Conservation (phyloP, 2,797 vertebrate genomes). For the Tauraco hartlaubi region DNA sequence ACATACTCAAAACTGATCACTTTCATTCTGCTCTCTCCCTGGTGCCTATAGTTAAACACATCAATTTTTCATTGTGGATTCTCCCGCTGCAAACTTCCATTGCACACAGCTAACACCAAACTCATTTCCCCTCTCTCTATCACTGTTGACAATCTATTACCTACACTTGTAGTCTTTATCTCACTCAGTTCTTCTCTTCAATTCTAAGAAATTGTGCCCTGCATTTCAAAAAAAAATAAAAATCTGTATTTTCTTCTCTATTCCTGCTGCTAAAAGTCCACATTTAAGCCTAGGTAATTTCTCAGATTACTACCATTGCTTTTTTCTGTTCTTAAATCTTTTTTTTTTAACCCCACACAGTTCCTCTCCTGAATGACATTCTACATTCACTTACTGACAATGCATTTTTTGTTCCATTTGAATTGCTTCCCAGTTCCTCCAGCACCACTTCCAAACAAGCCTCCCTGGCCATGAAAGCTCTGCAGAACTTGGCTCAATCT, state of each 20-base stretch:
- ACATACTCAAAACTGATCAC: background rate
- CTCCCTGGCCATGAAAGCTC: background rate
- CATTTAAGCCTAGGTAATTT: background rate
- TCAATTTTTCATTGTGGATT: background rate
- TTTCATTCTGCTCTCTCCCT: background rate
- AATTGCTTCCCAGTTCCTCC: slow-evolving; percentile 40
- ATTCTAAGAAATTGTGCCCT: background rate
- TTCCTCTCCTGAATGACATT: background rate
- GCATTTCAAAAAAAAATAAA: background rate
- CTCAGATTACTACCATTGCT: background rate
- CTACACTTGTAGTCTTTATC: background rate
- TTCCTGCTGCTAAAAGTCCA: background rate
- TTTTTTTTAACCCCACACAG: background rate
- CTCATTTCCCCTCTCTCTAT: background rate
- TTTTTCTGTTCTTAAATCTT: background rate
- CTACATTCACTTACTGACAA: slow-evolving; percentile 28
- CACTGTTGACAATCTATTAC: background rate
- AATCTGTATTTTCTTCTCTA: background rate
- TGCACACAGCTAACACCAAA: background rate
- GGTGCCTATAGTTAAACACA: background rate
- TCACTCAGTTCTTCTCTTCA: background rate
- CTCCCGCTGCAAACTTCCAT: background rate
- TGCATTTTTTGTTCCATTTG: slow-evolving; percentile 46
- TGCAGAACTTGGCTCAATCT: slow-evolving; percentile 40
- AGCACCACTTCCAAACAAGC: slow-evolving; percentile 42